Conservation (phyloP, 2,797 vertebrate species). For the Smutsia temminckii region DNA sequence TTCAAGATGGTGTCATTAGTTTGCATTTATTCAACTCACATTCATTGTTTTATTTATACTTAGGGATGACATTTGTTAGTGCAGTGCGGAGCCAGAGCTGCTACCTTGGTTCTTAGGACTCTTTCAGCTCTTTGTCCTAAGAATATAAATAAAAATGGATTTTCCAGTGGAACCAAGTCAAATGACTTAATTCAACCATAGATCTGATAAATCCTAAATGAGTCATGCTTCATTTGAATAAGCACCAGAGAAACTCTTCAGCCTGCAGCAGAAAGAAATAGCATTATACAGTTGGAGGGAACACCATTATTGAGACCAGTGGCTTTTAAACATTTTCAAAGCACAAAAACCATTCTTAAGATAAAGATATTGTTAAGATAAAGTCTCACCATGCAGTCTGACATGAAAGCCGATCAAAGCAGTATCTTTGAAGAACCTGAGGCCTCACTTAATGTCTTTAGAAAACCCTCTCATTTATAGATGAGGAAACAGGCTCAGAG, state of each 20-base stretch:
- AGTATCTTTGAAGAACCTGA: neutral
- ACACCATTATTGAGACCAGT: neutral
- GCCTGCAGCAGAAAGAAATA: conserved; percentile 17
- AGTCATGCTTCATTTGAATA: conserved; percentile 58
- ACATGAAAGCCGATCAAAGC: neutral
- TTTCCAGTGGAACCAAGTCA: conserved; percentile 41
- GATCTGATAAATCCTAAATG: conserved; percentile 41
- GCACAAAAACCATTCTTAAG: neutral
- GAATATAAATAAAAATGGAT: conserved; percentile 64
- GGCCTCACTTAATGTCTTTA: neutral
- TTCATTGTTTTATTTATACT: neutral
- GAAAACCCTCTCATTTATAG: neutral
- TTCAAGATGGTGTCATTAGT: neutral
- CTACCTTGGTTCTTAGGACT: conserved; percentile 19
- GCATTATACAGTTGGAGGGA: neutral
- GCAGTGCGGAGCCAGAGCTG: neutral
- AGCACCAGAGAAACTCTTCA: conserved; percentile 7
- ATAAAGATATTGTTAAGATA: conserved; percentile 35
- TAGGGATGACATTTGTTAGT: neutral
- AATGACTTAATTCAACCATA: conserved; percentile 45
- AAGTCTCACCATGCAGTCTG: conserved; percentile 2
- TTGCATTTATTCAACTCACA: conserved; percentile 1
- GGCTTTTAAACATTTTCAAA: conserved; percentile 33
- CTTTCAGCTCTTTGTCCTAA: conserved; percentile 12
- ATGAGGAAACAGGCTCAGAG: neutral